A percentile compares a stretch with the other conserved stretches of the same genome.
Evolutionary conservation across 2,113 vertebrate species (phyloP).

Genomic region (Catagonus wagneri): DNA sequence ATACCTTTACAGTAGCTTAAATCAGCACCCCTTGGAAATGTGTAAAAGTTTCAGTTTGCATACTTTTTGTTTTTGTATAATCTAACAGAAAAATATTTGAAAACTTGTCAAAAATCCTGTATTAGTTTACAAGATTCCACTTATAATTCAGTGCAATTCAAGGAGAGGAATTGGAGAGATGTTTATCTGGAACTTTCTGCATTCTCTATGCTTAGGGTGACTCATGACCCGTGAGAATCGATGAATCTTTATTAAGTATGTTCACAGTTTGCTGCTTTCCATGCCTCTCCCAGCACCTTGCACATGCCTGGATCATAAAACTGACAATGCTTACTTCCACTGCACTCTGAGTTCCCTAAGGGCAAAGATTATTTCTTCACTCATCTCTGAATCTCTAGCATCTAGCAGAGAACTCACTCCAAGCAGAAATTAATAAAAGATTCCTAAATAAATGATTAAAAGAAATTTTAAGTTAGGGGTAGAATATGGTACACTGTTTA

Average conservation of each 20-base stretch:
- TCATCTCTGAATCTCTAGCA: not conserved
- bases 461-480: not conserved
- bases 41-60: not conserved
- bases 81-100: not conserved
- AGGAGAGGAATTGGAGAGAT: not conserved
- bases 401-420: not conserved
- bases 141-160: not conserved
- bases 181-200: not conserved
- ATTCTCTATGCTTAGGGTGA: not conserved
- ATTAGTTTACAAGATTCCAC: not conserved
- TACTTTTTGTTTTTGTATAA: not conserved
- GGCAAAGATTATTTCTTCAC: conserved; percentile 23
- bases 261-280: not conserved
- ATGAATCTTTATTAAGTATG: not conserved
- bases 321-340: not conserved
- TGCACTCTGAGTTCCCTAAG: not conserved
- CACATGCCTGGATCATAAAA: rapidly evolving
- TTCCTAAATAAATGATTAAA: not conserved
- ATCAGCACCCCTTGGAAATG: not conserved
- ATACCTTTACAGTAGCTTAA: not conserved
- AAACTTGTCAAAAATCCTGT: not conserved
- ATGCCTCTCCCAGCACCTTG: not conserved
- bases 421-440: not conserved
- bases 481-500: not conserved
- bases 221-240: not conserved